Evolutionary conservation across 2,113 vertebrate species (phyloP), one percentile per base, ranked within the genome.

Genomic region (Otus sunia): DNA sequence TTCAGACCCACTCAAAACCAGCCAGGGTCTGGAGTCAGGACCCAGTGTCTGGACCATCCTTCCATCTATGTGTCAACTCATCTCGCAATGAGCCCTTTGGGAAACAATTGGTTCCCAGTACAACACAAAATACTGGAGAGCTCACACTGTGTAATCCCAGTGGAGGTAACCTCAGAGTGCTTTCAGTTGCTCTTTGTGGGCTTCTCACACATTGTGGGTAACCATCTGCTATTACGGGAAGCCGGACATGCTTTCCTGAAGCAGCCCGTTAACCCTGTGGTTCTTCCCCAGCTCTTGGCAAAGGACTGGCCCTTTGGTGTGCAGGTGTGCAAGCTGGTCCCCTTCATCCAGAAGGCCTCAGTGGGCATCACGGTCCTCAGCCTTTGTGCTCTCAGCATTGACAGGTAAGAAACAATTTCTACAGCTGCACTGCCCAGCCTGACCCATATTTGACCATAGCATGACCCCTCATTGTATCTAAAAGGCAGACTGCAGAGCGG

Each of bases 321-420:
- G 16, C 98, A 98, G 26, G 67, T 99, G 72, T 99, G 99, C 92
- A 99, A 99, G 92, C 62, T 99, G 95, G 98, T 99, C 80, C 99
- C 99, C 1, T 99, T 99, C 94, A 98, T 99, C 91, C 99, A 99
- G 97, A 99, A 99, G 89, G 98, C 98, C 8, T 99, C 99, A 0
- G 99, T 99, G 64, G 99, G 99, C 62, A 99, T 99, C 95, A 99
- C 99, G 0, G 99, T 99, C 60, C 98, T 99, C 93, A 99, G 99
- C 95, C 98, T 99, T 25, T 99, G 99, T 26, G 99, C 99, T 34
- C 98, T 99, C 95, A 99, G 99, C 89, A 98, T 99, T 4, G 99
- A 99, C 98, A 98, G 99, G 99, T 99, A 91, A 98, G 95, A 16
- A 36, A 16, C 37, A 4, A 0, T 37, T 23, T 26, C 55, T 16